Percentiles rank a stretch among this genome's conserved stretches.
These are phyloP conservation scores for Rhadina sibilatrix DNA, from an alignment of 2,113 vertebrate species.

Conservation along the genomic window DNA sequence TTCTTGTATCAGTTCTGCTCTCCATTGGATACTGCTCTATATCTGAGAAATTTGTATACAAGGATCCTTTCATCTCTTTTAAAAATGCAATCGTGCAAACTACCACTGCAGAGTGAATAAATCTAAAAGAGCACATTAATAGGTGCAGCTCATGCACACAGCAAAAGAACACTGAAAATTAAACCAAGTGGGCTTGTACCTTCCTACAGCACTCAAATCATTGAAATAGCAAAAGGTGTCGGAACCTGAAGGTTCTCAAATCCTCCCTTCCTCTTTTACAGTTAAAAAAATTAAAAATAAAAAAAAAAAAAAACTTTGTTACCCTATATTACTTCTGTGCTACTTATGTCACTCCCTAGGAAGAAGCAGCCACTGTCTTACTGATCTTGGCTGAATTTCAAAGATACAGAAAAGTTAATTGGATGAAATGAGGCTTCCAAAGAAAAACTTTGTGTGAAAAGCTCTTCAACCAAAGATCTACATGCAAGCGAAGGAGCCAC, in stretches of 20 bases:
- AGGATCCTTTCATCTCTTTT: background rate
- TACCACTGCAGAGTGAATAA: background rate
- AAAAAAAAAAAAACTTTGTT: background rate
- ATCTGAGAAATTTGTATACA: background rate
- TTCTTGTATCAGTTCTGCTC: background rate
- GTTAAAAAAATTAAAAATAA: background rate
- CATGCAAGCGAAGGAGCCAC: background rate
- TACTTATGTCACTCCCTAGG: background rate
- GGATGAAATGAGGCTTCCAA: conserved; percentile 18
- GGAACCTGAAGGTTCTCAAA: background rate
- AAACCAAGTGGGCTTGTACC: background rate
- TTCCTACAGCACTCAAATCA: background rate
- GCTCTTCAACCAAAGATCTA: background rate
- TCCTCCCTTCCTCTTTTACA: background rate
- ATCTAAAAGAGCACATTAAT: background rate
- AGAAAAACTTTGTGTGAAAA: background rate
- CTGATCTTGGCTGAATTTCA: conserved; percentile 27
- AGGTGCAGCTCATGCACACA: background rate
- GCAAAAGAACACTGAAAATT: background rate
- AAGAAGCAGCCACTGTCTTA: background rate
- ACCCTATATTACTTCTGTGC: background rate
- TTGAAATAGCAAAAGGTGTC: background rate
- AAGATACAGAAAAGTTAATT: conserved; percentile 42
- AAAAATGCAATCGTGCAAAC: background rate
- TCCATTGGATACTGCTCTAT: background rate